A percentile compares a stretch with the other conserved stretches of the same genome.
These are phyloP conservation scores for Cephalopachus bancanus DNA, from an alignment of 2,797 vertebrate genomes.

Conservation along the genomic window DNA sequence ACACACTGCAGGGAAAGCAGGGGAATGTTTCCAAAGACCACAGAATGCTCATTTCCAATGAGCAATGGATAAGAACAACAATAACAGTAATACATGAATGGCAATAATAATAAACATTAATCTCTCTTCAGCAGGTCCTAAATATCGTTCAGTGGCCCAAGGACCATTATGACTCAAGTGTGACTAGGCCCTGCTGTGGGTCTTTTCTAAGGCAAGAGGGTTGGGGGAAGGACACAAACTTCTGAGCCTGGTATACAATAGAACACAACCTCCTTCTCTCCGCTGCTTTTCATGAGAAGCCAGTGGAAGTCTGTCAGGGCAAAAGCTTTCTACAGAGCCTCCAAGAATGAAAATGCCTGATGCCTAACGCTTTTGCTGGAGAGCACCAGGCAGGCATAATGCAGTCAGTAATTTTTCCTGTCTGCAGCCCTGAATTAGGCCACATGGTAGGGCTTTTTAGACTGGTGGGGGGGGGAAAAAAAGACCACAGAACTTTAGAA, in stretches of 20 bases:
- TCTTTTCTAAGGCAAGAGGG: constrained; percentile 66
- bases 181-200: constrained; percentile 70
- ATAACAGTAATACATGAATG: constrained; percentile 75
- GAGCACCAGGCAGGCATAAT: constrained; percentile 71
- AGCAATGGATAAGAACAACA: constrained; percentile 68
- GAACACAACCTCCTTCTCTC: constrained; percentile 67
- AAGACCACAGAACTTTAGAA: constrained; percentile 84
- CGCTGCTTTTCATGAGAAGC: constrained; percentile 72
- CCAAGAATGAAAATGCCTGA: constrained; percentile 63
- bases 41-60: constrained; percentile 77
- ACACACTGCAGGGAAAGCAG: constrained; percentile 23
- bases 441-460: constrained; percentile 82
- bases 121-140: constrained; percentile 79
- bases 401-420: constrained; percentile 82
- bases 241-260: constrained; percentile 62
- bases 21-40: constrained; percentile 72
- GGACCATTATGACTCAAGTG: constrained; percentile 62
- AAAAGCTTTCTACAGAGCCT: constrained; percentile 77
- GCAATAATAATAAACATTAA: constrained; percentile 75
- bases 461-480: constrained; percentile 67
- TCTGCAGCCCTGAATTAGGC: constrained; percentile 78
- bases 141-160: constrained; percentile 70
- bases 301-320: constrained; percentile 65
- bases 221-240: constrained; percentile 23
- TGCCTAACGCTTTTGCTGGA: constrained; percentile 72